A percentile compares a stretch with the other conserved stretches of the same genome.
Conservation (phyloP, 2,797 vertebrate species). For the Rhyacichthys aspro region DNA sequence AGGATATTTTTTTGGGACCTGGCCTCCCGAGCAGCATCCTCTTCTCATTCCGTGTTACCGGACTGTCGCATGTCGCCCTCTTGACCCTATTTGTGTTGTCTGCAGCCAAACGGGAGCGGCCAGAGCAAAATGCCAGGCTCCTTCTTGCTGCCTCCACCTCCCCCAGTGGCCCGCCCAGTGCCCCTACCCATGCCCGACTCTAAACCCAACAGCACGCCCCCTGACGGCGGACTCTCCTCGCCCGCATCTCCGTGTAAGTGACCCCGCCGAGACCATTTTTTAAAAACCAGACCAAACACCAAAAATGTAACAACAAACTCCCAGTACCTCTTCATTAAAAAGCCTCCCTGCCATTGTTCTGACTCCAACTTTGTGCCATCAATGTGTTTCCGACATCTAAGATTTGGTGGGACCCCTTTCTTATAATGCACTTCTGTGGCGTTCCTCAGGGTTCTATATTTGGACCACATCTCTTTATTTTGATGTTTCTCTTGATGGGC, state of each 20-base stretch:
- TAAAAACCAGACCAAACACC: slow-evolving; percentile 58
- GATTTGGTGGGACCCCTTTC: slow-evolving; percentile 25
- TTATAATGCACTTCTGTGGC: slow-evolving; percentile 39
- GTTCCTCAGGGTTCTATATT: slow-evolving; percentile 51
- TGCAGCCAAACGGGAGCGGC: slow-evolving; percentile 95
- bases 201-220: slow-evolving; percentile 86
- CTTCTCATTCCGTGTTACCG: slow-evolving; percentile 76
- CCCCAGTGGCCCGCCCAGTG: slow-evolving; percentile 97
- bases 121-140: slow-evolving; percentile 97
- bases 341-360: slow-evolving; percentile 56
- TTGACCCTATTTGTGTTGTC: slow-evolving; percentile 93
- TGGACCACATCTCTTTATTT: slow-evolving; percentile 28
- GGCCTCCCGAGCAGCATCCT: slow-evolving; percentile 65
- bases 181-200: slow-evolving; percentile 97
- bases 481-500: slow-evolving; percentile 19
- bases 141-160: slow-evolving; percentile 96
- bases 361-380: slow-evolving; percentile 59
- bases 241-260: slow-evolving; percentile 97
- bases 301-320: slow-evolving; percentile 25
- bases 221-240: slow-evolving; percentile 92
- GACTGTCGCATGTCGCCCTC: slow-evolving; percentile 77
- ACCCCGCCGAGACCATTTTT: slow-evolving; percentile 73
- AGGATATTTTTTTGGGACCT: slow-evolving; percentile 73
- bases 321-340: slow-evolving; percentile 60
- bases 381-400: slow-evolving; percentile 57